Evolutionary conservation across 1,140 invertebrate genomes (phyloP).

Genomic region (Hydropsyche tenuis): DNA sequence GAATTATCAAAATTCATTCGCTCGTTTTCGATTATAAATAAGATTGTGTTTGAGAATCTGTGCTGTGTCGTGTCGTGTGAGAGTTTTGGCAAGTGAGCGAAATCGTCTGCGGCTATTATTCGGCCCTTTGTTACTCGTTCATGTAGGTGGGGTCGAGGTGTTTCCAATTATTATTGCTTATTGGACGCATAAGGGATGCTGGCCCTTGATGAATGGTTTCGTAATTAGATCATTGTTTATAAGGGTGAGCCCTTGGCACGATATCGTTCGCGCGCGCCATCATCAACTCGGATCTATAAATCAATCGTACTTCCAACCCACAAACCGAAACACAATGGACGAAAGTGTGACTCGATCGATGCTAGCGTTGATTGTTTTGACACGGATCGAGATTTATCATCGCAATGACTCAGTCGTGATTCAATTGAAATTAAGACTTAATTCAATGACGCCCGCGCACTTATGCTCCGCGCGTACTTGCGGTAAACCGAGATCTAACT

Average conservation of each 20-base stretch:
- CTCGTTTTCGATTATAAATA: too few relatives aligned
- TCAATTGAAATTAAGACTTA: background rate
- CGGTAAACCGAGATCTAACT: too few relatives aligned
- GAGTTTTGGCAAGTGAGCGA: constrained; percentile 44
- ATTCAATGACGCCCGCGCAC: too few relatives aligned
- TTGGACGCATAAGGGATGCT: constrained; percentile 40
- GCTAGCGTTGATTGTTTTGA: constrained; percentile 11
- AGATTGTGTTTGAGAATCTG: too few relatives aligned
- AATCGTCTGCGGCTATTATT: constrained; percentile 42
- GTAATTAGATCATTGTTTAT: constrained; percentile 44
- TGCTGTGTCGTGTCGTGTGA: background rate
- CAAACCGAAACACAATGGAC: too few relatives aligned
- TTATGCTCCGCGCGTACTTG: too few relatives aligned
- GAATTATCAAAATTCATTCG: too few relatives aligned
- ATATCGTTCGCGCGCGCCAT: background rate
- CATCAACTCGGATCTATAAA: too few relatives aligned
- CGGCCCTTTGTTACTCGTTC: constrained; percentile 44
- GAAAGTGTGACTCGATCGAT: too few relatives aligned
- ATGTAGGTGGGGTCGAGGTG: constrained; percentile 41
- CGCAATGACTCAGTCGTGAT: background rate
- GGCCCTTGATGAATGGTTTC: constrained; percentile 39
- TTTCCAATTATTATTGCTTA: constrained; percentile 44
- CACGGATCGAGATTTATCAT: constrained; percentile 3
- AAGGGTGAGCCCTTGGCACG: constrained; percentile 1
- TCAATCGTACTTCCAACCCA: too few relatives aligned